A percentile compares a stretch with the other conserved stretches of the same genome.
Evolutionary conservation across 1,140 invertebrate species (phyloP).

Genomic region (Pseudachorutes palmiensis): DNA sequence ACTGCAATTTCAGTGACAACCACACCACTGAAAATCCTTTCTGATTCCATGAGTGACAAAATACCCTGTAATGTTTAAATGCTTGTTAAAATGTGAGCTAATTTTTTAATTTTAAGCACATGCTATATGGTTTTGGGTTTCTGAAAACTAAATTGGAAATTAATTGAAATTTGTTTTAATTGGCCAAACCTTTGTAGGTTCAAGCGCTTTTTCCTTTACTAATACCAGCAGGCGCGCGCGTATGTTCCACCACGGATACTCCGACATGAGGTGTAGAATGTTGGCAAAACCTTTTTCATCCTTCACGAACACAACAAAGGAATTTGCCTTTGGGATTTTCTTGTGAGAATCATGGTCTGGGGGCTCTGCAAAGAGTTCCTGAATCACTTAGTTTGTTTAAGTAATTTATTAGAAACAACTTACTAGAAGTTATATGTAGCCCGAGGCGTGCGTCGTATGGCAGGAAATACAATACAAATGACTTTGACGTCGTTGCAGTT

Average conservation of each 20-base stretch:
- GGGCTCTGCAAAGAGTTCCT: conserved; percentile 17
- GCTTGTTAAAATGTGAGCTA: not conserved
- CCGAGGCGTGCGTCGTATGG: conserved; percentile 18
- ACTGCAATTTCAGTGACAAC: conserved; percentile 29
- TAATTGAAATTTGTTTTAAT: not conserved
- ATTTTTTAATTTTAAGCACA: no score
- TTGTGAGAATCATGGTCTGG: conserved; percentile 30
- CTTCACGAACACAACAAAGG: conserved; percentile 32
- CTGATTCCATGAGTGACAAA: conserved; percentile 16
- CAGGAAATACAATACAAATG: conserved; percentile 34
- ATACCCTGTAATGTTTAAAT: conserved; percentile 27
- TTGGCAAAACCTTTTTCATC: conserved; percentile 34
- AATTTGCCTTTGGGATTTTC: conserved; percentile 31
- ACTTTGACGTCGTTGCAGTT: conserved; percentile 15
- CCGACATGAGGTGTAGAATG: conserved; percentile 18
- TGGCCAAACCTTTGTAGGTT: conserved; percentile 28
- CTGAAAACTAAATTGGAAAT: no score
- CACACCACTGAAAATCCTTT: conserved; percentile 32
- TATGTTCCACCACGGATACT: conserved; percentile 35
- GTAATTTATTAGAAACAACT: not conserved
- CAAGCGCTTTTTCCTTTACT: conserved; percentile 29
- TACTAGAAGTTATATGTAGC: conserved; percentile 23
- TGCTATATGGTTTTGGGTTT: no score
- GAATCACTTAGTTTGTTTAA: not conserved
- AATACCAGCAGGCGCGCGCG: conserved; percentile 26